Evolutionary conservation across 2,888 invertebrate genomes (phyloP).

Genomic region (Yponomeuta evonymella): DNA sequence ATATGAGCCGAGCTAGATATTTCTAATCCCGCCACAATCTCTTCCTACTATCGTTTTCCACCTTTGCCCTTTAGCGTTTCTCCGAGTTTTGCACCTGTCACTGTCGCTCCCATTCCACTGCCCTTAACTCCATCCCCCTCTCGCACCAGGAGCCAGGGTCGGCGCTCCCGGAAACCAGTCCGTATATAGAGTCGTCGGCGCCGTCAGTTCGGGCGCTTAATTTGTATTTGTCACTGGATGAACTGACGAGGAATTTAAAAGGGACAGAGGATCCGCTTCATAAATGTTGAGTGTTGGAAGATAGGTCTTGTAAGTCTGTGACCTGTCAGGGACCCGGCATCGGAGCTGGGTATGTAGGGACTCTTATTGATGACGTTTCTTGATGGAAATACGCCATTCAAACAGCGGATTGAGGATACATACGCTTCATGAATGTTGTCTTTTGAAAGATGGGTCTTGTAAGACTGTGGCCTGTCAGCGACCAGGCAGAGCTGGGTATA

Average conservation of each 20-base stretch:
- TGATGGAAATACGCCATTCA: no score
- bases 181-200: slow-evolving; percentile 37
- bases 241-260: background rate
- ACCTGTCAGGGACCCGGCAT: no score
- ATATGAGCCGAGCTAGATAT: background rate
- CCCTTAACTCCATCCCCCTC: background rate
- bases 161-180: slow-evolving; percentile 51
- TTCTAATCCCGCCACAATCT: background rate
- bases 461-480: no score
- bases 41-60: background rate
- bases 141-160: slow-evolving; percentile 28
- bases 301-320: no score
- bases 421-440: background rate
- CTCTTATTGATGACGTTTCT: no score
- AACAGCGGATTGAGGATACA: no score
- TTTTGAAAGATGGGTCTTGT: no score
- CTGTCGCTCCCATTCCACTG: background rate
- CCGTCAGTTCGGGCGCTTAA: background rate
- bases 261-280: background rate
- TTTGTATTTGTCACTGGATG: slow-evolving; percentile 4
- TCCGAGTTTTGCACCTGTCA: background rate
- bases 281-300: background rate
- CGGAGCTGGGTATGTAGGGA: no score
- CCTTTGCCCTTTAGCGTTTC: background rate
- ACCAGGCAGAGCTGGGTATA: no score